phyloP scores from a whole-genome alignment of 2,888 invertebrate species.

The Entomobrya multifasciata region DNA sequence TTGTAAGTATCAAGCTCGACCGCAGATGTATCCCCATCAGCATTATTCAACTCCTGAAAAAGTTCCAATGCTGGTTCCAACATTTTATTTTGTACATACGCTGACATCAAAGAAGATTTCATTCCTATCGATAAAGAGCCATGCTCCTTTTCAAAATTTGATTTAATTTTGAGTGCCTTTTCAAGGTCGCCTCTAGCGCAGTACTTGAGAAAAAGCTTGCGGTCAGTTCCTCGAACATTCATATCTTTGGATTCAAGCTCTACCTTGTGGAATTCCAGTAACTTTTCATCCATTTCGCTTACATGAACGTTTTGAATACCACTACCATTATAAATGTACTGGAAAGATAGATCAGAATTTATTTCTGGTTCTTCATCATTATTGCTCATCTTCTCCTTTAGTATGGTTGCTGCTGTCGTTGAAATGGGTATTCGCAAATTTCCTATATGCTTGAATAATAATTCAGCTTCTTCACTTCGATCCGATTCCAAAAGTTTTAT shows the following conservation, averaged over 20 bases:
- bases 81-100: constrained; percentile 42
- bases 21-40: background rate
- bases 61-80: constrained; percentile 48
- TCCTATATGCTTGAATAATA: background rate
- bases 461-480: constrained; percentile 48
- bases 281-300: constrained; percentile 56
- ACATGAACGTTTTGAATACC: background rate
- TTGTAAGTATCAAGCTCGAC: constrained; percentile 66
- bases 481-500: constrained; percentile 52
- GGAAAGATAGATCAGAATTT: background rate
- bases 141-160: constrained; percentile 56
- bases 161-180: constrained; percentile 60
- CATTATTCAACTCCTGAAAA: constrained; percentile 27
- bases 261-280: constrained; percentile 68
- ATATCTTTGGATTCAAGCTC: constrained; percentile 69
- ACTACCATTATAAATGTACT: background rate
- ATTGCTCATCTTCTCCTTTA: background rate
- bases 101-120: constrained; percentile 66
- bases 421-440: constrained; percentile 5
- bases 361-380: background rate
- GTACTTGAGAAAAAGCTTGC: constrained; percentile 74
- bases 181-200: constrained; percentile 66
- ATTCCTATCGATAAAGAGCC: constrained; percentile 66
- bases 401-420: background rate
- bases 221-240: constrained; percentile 64